Evolutionary conservation across 2,113 vertebrate species (phyloP), one percentile per base, ranked within the genome.

Genomic region (Gymnobelideus leadbeateri): DNA sequence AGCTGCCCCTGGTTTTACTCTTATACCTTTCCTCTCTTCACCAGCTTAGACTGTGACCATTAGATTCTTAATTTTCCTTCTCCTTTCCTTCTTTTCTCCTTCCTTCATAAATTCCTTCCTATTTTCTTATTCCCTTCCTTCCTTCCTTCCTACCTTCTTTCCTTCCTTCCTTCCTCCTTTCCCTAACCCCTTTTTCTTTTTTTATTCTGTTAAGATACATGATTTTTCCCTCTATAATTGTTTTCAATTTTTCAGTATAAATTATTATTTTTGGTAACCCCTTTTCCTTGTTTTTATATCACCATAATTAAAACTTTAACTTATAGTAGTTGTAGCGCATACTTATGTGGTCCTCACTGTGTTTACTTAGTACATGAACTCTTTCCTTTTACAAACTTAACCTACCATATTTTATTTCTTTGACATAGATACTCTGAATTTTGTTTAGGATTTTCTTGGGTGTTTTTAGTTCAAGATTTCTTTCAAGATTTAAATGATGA

Each of bases 11-110:
- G 54, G 7, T 91, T 24, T 92, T 84, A 0, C 25, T 89, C 37
- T 91, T 77, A 6, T 68, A 28, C 68, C 96, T 94, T 16, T 89
- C 16, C 84, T 91, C 57, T 61, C 55, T 28, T 61, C 26, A 61
- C 10, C 28, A 61, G 8, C 10, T 61, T 37, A 61, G 28, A 31
- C 10, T 26, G 28, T 31, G 28, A 61, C 28, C 11, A 61, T 61
- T 61, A 31, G 10, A 61, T 37, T 3, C 11, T 61, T 37, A 31
- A 47, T 37, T 68, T 16, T 21, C 61, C 28, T 6, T 5, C 90
- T 25, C 5, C 21, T 46, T 3, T 47, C 19, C 23, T 50, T 6
- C 0, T 49, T 1, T 23, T 8, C 9, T 3, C 47, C 28, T 26
- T 10, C 0, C 2, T 26, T 3, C 9, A 2, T 77, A 49, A 49